Percentiles rank a stretch among this genome's conserved stretches.
Evolutionary conservation across 2,797 vertebrate species (phyloP).

Genomic region (Esox lucius): DNA sequence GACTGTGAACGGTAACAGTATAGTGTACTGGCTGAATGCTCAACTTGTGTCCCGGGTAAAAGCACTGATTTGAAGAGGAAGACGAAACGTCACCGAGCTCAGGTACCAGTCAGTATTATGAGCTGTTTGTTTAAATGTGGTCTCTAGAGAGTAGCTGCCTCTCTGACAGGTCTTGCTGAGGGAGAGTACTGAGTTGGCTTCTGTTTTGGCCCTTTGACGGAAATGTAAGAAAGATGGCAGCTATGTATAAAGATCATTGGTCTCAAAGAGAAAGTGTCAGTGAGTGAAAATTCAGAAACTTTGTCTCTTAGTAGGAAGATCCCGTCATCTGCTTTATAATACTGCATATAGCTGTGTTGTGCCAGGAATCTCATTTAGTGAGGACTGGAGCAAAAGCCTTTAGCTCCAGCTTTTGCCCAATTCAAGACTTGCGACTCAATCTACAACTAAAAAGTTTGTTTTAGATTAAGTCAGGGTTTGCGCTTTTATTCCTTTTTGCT

Average conservation of each 20-base stretch:
- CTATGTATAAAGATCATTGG: not conserved
- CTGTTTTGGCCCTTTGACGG: not conserved
- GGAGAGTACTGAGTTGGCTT: not conserved
- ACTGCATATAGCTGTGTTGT: not conserved
- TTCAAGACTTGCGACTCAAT: not conserved
- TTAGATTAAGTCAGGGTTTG: slow-evolving; percentile 17
- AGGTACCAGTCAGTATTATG: not conserved
- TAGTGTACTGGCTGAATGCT: not conserved
- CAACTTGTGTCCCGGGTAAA: not conserved
- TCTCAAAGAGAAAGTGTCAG: not conserved
- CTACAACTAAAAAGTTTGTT: not conserved
- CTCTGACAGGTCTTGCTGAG: not conserved
- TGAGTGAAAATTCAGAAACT: not conserved
- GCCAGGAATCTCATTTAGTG: not conserved
- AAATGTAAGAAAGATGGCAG: not conserved
- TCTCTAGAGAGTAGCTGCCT: not conserved
- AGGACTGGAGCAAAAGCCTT: not conserved
- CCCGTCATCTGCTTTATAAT: not conserved
- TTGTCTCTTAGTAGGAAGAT: not conserved
- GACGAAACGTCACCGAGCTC: not conserved
- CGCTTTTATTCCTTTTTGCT: slow-evolving; percentile 9
- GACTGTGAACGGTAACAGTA: not conserved
- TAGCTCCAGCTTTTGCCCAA: not conserved
- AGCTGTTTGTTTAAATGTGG: not conserved
- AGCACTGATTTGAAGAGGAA: not conserved